Evolutionary conservation across 2,113 vertebrate genomes (phyloP), one percentile per base, ranked within the genome.

Genomic region (Brachyhypopomus occidentalis): DNA sequence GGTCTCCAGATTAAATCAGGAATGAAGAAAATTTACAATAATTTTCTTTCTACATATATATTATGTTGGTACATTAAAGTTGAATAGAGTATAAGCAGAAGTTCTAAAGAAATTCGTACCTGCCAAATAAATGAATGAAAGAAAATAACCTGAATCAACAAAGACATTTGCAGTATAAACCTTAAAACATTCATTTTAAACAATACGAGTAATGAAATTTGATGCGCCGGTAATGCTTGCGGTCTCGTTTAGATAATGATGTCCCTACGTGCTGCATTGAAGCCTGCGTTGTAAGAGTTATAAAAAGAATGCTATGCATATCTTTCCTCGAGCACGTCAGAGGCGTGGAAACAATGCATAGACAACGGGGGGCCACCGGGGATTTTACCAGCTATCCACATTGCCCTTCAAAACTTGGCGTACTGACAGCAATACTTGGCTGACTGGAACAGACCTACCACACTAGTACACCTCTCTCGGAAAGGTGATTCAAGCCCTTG

Each of bases 351-450:
- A 38, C 38, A 41, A 38, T 8, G 66, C 30, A 4, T 14, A 36
- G 48, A 64, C 22, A 8, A 23, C 60, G 38, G 16, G n/a, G 1
- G 20, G 27, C 48, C 67, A 67, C 34, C 27, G 20, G 20, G 34
- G 30, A 38, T 38, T 69, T 69, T 38, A 9, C 19, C 2, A 41
- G 66, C 66, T 38, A 7, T 1, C n/a, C 30, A 22, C 20, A 22
- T 41, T 12, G 66, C 7, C 66, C 66, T 70, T 70, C 66, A 41
- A n/a, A 41, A n/a, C 66, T 34, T 70, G 66, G 66, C 34, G 9
- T 34, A 20, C 30, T 38, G 64, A 36, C 64, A 69, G 64, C 64
- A 69, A 45, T 7, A 45, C 41, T 45, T 45, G 38, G 38, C 38
- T 3, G 41, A 45, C 41, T 45, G 9, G 5, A 45, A 11, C 12